Conservation (phyloP, 92 coral and sea anemone species). For the Metridium senile region DNA sequence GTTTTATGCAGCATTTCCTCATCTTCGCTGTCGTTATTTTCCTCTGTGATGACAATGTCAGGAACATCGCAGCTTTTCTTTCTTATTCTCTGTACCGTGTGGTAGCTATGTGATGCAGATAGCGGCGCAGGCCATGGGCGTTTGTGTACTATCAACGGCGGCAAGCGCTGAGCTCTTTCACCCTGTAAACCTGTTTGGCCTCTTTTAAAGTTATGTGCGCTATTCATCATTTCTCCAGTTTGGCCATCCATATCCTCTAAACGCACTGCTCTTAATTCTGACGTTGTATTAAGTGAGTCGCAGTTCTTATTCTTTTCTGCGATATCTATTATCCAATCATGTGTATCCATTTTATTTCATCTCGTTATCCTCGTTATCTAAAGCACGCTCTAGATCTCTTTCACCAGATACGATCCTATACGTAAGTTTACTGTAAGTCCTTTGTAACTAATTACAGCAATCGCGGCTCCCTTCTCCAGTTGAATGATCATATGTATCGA, state of each 20-base stretch:
- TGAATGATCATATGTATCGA: not conserved
- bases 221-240: not conserved
- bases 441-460: too few species aligned
- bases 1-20: not conserved
- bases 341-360: not conserved
- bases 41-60: not conserved
- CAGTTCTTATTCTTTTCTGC: not conserved
- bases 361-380: not conserved
- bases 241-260: not conserved
- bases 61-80: slow-evolving; percentile 5
- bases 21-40: not conserved
- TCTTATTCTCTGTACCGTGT: not conserved
- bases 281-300: not conserved
- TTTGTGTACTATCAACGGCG: slow-evolving; percentile 14
- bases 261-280: not conserved
- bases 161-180: not conserved
- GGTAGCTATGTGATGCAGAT: not conserved
- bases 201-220: not conserved
- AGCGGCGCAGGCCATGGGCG: not conserved
- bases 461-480: not conserved
- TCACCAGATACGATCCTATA: too few species aligned
- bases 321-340: not conserved
- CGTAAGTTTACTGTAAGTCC: too few species aligned
- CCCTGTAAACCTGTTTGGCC: not conserved
- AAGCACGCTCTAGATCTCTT: not conserved